phyloP scores from a whole-genome alignment of 2,797 vertebrate species.

The Buphagus erythrorhynchus region DNA sequence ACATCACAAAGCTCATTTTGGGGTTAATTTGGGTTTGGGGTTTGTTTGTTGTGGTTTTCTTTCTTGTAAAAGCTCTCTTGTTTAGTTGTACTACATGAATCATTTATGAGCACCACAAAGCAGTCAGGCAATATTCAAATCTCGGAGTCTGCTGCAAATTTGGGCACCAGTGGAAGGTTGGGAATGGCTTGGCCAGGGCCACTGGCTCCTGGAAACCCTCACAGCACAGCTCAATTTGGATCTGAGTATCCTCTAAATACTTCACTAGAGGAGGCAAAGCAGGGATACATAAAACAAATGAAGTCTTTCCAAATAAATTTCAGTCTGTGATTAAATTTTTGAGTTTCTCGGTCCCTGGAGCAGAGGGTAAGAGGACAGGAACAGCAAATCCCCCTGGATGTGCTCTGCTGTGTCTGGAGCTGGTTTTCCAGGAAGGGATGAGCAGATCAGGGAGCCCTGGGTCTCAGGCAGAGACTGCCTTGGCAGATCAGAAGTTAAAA shows the following conservation, averaged over 20 bases:
- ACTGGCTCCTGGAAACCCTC: neutral
- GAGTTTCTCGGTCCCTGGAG: neutral
- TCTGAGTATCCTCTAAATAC: neutral
- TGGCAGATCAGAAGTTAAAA: neutral
- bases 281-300: neutral
- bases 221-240: fast-evolving
- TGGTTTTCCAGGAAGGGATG: neutral
- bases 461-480: neutral
- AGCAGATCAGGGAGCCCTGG: neutral
- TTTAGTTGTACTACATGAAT: neutral
- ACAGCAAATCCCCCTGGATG: neutral
- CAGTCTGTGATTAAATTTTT: neutral
- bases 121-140: neutral
- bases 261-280: neutral
- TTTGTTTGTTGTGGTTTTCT: neutral
- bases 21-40: neutral
- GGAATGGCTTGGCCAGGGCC: neutral
- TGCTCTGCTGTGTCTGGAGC: neutral
- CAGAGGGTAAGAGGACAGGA: neutral
- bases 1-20: neutral
- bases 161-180: neutral
- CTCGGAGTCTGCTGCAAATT: neutral
- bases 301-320: neutral
- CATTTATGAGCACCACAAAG: neutral
- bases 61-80: neutral